Percentiles rank a stretch among this genome's conserved stretches.
These are phyloP conservation scores for Emydoidea blandingii DNA, from an alignment of 2,797 vertebrate species.

Conservation along the genomic window DNA sequence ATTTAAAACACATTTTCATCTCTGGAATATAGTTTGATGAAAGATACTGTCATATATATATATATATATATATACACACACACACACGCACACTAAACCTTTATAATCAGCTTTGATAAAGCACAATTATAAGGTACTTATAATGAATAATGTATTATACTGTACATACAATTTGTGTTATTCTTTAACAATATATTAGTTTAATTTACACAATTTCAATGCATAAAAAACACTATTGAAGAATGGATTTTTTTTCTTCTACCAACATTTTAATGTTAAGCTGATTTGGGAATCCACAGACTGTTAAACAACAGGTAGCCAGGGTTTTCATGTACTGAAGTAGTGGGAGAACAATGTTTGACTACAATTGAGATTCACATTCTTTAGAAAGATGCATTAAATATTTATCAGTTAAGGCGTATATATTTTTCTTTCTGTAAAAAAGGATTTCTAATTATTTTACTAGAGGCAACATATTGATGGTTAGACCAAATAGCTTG, in stretches of 20 bases:
- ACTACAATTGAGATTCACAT: slow-evolving; percentile 47
- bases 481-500: not conserved
- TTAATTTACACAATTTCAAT: not conserved
- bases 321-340: slow-evolving; percentile 7
- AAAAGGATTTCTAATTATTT: not conserved
- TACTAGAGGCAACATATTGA: not conserved
- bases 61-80: not conserved
- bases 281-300: not conserved
- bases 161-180: not conserved
- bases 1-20: slow-evolving; percentile 20
- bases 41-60: not conserved
- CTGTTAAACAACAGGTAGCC: slow-evolving; percentile 27
- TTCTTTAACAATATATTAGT: not conserved
- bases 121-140: slow-evolving; percentile 39
- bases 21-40: not conserved
- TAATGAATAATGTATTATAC: slow-evolving; percentile 9
- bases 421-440: not conserved
- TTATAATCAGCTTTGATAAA: slow-evolving; percentile 67
- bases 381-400: not conserved
- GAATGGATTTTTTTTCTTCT: not conserved
- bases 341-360: not conserved
- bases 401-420: not conserved
- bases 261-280: slow-evolving; percentile 40
- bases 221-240: slow-evolving; percentile 2
- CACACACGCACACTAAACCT: slow-evolving; percentile 20